Evolutionary conservation across 2,888 invertebrate species (phyloP).

Genomic region (Cryptophagus acutangulus): DNA sequence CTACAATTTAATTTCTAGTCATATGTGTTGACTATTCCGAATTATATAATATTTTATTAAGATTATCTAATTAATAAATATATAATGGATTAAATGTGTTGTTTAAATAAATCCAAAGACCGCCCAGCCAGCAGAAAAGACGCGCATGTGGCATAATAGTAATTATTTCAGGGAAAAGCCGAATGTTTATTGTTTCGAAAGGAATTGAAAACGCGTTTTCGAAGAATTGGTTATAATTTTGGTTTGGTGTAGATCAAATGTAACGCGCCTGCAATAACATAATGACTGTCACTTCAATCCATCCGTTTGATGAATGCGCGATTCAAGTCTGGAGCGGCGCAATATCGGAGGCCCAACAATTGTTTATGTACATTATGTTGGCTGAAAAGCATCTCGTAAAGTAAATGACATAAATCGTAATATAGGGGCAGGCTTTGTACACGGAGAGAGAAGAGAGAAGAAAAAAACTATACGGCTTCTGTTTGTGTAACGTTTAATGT

Average conservation of each 20-base stretch:
- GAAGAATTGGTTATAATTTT: conserved; percentile 38
- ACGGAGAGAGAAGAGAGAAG: background rate
- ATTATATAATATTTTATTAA: no score
- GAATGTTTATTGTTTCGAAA: conserved; percentile 44
- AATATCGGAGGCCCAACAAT: background rate
- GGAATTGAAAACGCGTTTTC: conserved; percentile 40
- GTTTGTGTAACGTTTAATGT: conserved; percentile 43
- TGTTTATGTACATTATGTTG: conserved; percentile 6
- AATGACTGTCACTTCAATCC: conserved; percentile 46
- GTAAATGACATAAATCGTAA: conserved; percentile 20
- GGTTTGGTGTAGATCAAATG: conserved; percentile 43
- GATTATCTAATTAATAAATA: no score
- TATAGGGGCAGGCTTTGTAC: conserved; percentile 1
- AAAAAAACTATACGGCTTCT: conserved; percentile 15
- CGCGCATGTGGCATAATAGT: conserved; percentile 41
- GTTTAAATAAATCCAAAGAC: background rate
- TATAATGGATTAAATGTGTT: background rate
- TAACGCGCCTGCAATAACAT: conserved; percentile 46
- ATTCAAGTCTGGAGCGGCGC: conserved; percentile 12
- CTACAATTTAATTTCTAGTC: no score
- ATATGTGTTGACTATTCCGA: no score
- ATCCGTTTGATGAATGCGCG: conserved; percentile 38
- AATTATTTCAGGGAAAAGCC: conserved; percentile 37
- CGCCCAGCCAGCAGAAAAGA: no score
- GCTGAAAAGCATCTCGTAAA: conserved; percentile 16